Percentiles rank a stretch among this genome's conserved stretches.
Evolutionary conservation across 2,113 vertebrate species (phyloP).

Genomic region (Scomber scombrus): DNA sequence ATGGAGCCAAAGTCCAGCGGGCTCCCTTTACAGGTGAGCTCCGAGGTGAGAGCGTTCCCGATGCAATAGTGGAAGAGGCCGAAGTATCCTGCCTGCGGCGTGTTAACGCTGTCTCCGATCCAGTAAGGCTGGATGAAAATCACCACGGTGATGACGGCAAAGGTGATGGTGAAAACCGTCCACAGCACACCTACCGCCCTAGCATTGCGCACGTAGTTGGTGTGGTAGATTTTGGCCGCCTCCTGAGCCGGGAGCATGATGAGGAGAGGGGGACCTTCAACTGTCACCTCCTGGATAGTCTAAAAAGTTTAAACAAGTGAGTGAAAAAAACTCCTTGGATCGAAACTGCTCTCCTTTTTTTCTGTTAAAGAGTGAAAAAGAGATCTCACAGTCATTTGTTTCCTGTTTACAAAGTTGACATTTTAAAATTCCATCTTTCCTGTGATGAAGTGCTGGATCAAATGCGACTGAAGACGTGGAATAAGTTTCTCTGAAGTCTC

Average conservation of each 20-base stretch:
- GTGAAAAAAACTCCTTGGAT: not conserved
- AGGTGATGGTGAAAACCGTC: constrained; percentile 96
- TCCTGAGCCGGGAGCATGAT: constrained; percentile 93
- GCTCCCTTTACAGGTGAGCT: constrained; percentile 97
- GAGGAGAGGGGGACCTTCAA: not conserved
- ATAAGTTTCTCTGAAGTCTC: not conserved
- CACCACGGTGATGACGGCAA: constrained; percentile 94
- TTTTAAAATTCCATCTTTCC: no score
- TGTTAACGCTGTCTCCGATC: constrained; percentile 98
- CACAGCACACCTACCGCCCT: constrained; percentile 95
- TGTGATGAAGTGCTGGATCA: not conserved
- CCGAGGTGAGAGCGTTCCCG: constrained; percentile 94
- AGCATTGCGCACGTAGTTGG: constrained; percentile 95
- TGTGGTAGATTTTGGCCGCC: constrained; percentile 96
- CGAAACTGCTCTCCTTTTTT: not conserved
- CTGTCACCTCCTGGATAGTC: not conserved
- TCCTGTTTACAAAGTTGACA: not conserved
- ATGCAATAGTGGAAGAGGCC: constrained; percentile 98
- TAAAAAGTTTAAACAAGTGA: not conserved
- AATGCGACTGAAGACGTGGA: not conserved
- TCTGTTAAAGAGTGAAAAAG: not conserved
- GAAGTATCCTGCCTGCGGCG: constrained; percentile 97
- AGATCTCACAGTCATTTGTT: no score
- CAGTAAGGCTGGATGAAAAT: constrained; percentile 99
- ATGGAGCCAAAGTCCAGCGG: constrained; percentile 96